Evolutionary conservation across 2,113 vertebrate species (phyloP), one percentile per base, ranked within the genome.

Genomic region (Urocitellus parryii): DNA sequence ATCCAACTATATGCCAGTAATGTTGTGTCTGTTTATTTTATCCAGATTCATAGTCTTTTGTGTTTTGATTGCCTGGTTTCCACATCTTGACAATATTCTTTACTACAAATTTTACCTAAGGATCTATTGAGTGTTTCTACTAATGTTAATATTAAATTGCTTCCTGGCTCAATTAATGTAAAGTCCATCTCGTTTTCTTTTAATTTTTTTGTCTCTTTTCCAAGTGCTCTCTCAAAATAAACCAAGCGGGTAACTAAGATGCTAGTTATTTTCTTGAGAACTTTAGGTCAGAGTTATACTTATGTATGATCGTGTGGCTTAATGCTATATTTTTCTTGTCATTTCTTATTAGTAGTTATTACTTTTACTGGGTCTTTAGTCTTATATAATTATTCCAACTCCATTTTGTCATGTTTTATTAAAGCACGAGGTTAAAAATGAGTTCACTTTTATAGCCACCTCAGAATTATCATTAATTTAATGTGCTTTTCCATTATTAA

Each of bases 361-460:
- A 51, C 84, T 96, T 89, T 96, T 45, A 45, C n/a, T 8, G 61
- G 32, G 17, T 77, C 61, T 95, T 96, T 81, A 84, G 80, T 90
- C 48, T 87, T 77, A 67, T 85, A 45, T 92, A 67, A 85, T 88
- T 89, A 91, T 86, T 88, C 32, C n/a, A 17, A 91, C 42, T 88
- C 90, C 32, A 85, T 92, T 94, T 96, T 72, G 74, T 91, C 68
- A 86, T 95, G 56, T 84, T 94, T 95, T 88, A 93, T 95, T 91
- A 96, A 97, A 84, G 8, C 22, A 42, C 42, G 14, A 86, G 29
- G 4, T 86, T 96, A 97, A 95, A 94, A 96, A 95, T 92, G 13
- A 73, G 53, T 94, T 92, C 45, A 73, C 39, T 79, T 92, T 96
- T 96, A 72, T 0, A 88, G 29, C 2, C 22, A 78, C 25, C 65